phyloP scores from a whole-genome alignment of 64 coral and sea anemone genomes.

The Orbicella faveolata region DNA sequence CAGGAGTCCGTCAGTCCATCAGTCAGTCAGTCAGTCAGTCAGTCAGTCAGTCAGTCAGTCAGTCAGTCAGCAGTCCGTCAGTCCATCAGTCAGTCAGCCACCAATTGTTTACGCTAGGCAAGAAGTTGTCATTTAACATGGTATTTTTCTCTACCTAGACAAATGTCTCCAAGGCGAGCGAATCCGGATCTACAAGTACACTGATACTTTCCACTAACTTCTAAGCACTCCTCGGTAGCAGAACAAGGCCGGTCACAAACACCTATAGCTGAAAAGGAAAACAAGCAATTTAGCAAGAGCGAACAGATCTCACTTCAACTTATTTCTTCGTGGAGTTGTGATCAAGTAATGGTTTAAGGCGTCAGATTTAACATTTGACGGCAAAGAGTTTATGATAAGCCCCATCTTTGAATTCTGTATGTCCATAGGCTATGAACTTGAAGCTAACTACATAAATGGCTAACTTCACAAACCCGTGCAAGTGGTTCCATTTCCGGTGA shows the following conservation, averaged over 20 bases:
- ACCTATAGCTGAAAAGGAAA: background rate
- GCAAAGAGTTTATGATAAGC: too few relatives aligned
- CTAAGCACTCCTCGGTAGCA: slow-evolving; percentile 37
- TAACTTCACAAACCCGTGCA: slow-evolving; percentile 25
- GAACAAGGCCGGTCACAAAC: slow-evolving; percentile 41
- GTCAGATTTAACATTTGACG: too few relatives aligned
- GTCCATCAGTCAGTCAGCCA: background rate
- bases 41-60: background rate
- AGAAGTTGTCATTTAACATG: background rate
- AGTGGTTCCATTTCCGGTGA: slow-evolving; percentile 54
- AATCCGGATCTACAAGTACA: slow-evolving; percentile 57
- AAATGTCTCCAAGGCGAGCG: background rate
- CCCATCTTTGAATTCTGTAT: background rate
- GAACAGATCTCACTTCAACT: too few relatives aligned
- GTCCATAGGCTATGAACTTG: background rate
- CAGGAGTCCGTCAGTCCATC: background rate
- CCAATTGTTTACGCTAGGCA: background rate
- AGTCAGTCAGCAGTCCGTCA: background rate
- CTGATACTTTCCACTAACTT: slow-evolving; percentile 50
- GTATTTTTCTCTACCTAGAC: slow-evolving; percentile 15
- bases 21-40: too few relatives aligned
- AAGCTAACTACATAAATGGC: background rate
- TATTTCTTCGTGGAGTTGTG: too few relatives aligned
- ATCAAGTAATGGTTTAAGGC: too few relatives aligned
- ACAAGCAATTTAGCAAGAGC: too few relatives aligned